phyloP scores from a whole-genome alignment of 2,888 invertebrate species.

The Nebria brevicollis region DNA sequence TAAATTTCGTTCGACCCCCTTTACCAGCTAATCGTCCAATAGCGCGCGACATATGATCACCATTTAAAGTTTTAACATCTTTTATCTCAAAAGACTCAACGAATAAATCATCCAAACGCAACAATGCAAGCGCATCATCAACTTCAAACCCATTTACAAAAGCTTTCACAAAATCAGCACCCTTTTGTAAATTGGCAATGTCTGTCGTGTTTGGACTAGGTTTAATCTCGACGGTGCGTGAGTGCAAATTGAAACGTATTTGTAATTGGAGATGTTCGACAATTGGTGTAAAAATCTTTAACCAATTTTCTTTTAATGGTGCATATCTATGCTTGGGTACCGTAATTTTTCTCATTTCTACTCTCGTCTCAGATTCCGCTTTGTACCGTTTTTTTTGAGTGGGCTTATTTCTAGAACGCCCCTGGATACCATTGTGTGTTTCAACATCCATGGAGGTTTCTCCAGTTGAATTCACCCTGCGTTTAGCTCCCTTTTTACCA shows the following conservation, averaged over 20 bases:
- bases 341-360: slow-evolving; percentile 76
- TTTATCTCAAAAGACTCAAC: slow-evolving; percentile 97
- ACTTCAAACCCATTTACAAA: slow-evolving; percentile 97
- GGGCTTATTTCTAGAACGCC: slow-evolving; percentile 61
- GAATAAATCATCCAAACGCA: slow-evolving; percentile 96
- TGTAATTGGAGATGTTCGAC: slow-evolving; percentile 95
- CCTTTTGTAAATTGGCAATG: slow-evolving; percentile 93
- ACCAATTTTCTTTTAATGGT: slow-evolving; percentile 96
- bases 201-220: slow-evolving; percentile 78
- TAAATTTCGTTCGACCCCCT: slow-evolving; percentile 95
- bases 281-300: slow-evolving; percentile 95
- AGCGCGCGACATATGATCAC: slow-evolving; percentile 94
- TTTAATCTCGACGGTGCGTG: slow-evolving; percentile 89
- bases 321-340: slow-evolving; percentile 96
- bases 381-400: slow-evolving; percentile 54
- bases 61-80: slow-evolving; percentile 94
- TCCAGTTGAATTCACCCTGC: slow-evolving; percentile 64
- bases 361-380: slow-evolving; percentile 65
- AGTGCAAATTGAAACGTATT: slow-evolving; percentile 92
- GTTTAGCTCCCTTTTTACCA: slow-evolving; percentile 66
- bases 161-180: slow-evolving; percentile 97
- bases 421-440: slow-evolving; percentile 72
- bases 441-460: slow-evolving; percentile 76
- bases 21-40: slow-evolving; percentile 98
- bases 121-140: slow-evolving; percentile 93